These are phyloP conservation scores for Drosophila kepulauana DNA, from an alignment of 1,140 invertebrate species.

Conservation along the genomic window DNA sequence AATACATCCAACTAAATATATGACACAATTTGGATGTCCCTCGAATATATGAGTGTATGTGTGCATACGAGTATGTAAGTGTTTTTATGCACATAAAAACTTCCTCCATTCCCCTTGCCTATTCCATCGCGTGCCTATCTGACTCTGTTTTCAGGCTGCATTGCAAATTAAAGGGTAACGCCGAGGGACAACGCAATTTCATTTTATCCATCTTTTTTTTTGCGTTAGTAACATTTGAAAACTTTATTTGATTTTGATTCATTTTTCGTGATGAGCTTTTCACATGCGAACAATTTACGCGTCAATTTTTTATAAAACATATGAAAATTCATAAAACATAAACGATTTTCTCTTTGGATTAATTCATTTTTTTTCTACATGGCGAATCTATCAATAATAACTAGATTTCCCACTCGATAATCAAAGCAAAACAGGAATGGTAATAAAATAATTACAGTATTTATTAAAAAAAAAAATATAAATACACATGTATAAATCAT, in stretches of 20 bases:
- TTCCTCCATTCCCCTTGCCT: background rate
- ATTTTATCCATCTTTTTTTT: constrained; percentile 43
- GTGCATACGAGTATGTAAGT: too few relatives aligned
- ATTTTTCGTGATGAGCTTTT: constrained; percentile 53
- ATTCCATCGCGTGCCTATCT: background rate
- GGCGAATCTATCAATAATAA: constrained; percentile 48
- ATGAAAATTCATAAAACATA: constrained; percentile 49
- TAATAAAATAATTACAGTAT: constrained; percentile 4
- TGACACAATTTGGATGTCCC: constrained; percentile 39
- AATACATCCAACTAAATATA: constrained; percentile 63
- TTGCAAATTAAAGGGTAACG: constrained; percentile 31
- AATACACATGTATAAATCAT: background rate
- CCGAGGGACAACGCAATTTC: constrained; percentile 29
- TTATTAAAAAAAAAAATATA: constrained; percentile 1
- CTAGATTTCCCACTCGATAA: constrained; percentile 31
- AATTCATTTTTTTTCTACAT: constrained; percentile 44
- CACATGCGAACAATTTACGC: constrained; percentile 45
- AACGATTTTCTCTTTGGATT: constrained; percentile 65
- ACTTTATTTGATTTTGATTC: constrained; percentile 68
- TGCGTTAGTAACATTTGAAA: constrained; percentile 52
- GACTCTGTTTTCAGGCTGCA: constrained; percentile 5
- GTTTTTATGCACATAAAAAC: background rate
- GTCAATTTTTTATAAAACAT: constrained; percentile 34
- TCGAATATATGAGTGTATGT: background rate
- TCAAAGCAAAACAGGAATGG: constrained; percentile 15